phyloP scores from a whole-genome alignment of 2,888 invertebrate genomes.

The Acronicta alni region DNA sequence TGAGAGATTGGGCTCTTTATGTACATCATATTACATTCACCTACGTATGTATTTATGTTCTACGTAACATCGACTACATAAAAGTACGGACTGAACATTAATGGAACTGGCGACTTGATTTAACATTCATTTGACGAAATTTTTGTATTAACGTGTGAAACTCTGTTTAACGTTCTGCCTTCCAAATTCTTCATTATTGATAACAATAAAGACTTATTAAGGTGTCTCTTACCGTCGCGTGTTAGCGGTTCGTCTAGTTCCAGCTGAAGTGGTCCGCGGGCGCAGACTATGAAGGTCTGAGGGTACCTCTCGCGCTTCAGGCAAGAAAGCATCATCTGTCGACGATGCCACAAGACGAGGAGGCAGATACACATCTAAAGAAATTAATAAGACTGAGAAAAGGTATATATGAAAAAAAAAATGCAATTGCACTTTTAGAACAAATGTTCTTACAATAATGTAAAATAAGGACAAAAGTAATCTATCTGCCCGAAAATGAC shows the following conservation, averaged over 20 bases:
- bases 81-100: constrained; percentile 35
- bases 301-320: constrained; percentile 78
- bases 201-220: not conserved
- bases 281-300: constrained; percentile 75
- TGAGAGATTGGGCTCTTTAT: constrained; percentile 17
- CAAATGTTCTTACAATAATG: too few species aligned
- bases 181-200: constrained; percentile 2
- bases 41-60: constrained; percentile 3
- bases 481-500: not conserved
- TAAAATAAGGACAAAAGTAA: too few species aligned
- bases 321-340: constrained; percentile 83
- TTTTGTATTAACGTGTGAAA: constrained; percentile 15
- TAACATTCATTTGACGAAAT: constrained; percentile 21
- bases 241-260: constrained; percentile 84
- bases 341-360: constrained; percentile 72
- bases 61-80: constrained; percentile 3
- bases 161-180: constrained; percentile 5
- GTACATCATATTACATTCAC: constrained; percentile 22
- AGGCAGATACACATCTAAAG: constrained; percentile 38
- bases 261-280: constrained; percentile 81
- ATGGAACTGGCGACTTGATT: constrained; percentile 19
- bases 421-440: too few species aligned
- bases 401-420: too few species aligned
- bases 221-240: constrained; percentile 75
- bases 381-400: constrained; percentile 1